phyloP scores from a whole-genome alignment of 2,113 vertebrate genomes.

The Ictalurus punctatus region DNA sequence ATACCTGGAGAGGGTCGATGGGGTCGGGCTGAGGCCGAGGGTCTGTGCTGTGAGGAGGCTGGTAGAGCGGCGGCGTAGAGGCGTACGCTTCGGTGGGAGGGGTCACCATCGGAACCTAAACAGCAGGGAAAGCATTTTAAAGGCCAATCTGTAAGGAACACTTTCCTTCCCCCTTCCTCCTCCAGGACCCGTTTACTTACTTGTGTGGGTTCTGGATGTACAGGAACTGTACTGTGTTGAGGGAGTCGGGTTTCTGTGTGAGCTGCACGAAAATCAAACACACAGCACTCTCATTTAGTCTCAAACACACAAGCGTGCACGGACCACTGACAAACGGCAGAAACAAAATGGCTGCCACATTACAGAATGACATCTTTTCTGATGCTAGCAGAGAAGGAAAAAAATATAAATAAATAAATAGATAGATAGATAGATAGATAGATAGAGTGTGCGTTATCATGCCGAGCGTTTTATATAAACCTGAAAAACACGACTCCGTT shows the following conservation, averaged over 20 bases:
- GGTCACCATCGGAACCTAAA: conserved; percentile 78
- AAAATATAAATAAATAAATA: too few species aligned
- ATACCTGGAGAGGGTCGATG: conserved; percentile 83
- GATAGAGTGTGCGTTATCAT: too few species aligned
- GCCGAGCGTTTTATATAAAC: neutral
- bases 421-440: too few species aligned
- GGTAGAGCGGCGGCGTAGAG: conserved; percentile 79
- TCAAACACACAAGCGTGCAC: neutral
- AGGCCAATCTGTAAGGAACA: neutral
- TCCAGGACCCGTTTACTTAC: conserved; percentile 66
- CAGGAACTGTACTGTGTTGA: conserved; percentile 81
- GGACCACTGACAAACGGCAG: neutral
- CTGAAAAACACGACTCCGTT: neutral
- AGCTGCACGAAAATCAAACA: conserved; percentile 65
- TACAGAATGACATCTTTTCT: neutral
- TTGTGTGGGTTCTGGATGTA: conserved; percentile 87
- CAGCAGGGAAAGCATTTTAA: neutral
- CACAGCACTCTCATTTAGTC: neutral
- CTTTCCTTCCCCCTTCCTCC: too few species aligned
- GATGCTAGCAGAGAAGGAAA: too few species aligned
- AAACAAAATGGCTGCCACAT: neutral
- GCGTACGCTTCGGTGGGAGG: conserved; percentile 81
- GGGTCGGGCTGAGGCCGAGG: conserved; percentile 79
- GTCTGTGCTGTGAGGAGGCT: conserved; percentile 79
- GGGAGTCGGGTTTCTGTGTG: conserved; percentile 87